Evolutionary conservation across 2,113 vertebrate genomes (phyloP).

Genomic region (Dissostichus mawsoni): DNA sequence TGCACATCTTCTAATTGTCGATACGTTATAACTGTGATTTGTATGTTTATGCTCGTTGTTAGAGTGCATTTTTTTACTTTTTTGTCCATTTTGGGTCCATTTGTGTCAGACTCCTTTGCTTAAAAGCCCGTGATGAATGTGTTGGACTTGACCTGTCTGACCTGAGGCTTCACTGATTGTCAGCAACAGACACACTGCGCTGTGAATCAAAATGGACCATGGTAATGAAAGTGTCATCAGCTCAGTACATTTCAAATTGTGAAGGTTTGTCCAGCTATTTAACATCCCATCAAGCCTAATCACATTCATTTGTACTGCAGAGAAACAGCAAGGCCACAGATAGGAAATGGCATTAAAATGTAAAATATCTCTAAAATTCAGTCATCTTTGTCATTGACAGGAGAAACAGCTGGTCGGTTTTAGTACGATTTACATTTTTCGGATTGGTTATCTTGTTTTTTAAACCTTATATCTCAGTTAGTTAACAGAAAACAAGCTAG

Average conservation of each 20-base stretch:
- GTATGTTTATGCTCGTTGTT: neutral
- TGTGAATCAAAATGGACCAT: constrained; percentile 3
- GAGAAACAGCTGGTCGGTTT: too few relatives aligned
- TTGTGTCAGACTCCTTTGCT: constrained; percentile 21
- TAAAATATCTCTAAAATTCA: neutral
- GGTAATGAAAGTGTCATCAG: neutral
- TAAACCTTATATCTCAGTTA: too few relatives aligned
- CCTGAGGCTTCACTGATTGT: neutral
- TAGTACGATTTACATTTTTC: too few relatives aligned
- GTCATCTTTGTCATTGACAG: too few relatives aligned
- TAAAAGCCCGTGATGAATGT: constrained; percentile 52
- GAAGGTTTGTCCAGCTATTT: neutral
- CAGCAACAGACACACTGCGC: constrained; percentile 4
- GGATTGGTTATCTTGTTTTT: too few relatives aligned
- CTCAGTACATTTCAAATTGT: neutral
- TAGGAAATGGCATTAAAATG: neutral
- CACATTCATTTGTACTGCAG: neutral
- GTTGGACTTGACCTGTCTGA: constrained; percentile 36
- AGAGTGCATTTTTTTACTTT: constrained; percentile 10
- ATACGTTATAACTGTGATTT: neutral
- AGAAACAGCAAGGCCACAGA: neutral
- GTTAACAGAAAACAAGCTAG: too few relatives aligned
- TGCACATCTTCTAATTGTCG: constrained; percentile 9
- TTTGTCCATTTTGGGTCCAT: constrained; percentile 14
- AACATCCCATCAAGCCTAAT: neutral